Evolutionary conservation across 2,797 vertebrate species (phyloP), one percentile per base, ranked within the genome.

Genomic region (Psittacula derbiana): DNA sequence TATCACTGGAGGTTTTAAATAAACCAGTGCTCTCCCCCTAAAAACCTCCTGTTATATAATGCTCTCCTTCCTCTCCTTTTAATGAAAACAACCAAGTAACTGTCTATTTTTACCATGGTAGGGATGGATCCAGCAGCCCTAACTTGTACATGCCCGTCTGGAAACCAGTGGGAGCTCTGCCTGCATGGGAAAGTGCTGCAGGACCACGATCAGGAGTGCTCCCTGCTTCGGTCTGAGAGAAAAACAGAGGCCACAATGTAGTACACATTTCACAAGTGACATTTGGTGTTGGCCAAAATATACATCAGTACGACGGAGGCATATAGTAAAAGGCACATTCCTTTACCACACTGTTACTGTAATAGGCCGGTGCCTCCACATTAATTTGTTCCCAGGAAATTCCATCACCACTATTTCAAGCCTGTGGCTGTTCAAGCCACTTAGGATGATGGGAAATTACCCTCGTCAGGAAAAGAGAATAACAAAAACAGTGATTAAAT

Each of bases 321-420:
- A 2, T 88, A 84, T 38, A 88, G 79, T 75, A 62, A 79, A 90
- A 91, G 52, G 82, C 89, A 79, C 85, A 92, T 92, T 95, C 91
- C 67, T 93, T 76, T 79, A 75, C 69, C 36, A 81, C 79, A 62
- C 40, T 65, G 12, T 90, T 92, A 66, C 87, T 90, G 66, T 70
- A 86, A 84, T 88, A 93, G 70, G 89, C 60, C 60, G 55, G 66
- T 91, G 80, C 93, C 86, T 95, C 80, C 46, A 62, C 73, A 38
- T 94, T 93, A 90, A 91, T 86, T 92, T 95, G 82, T 96, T 93
- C 91, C 95, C 92, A 94, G 92, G 80, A 96, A 96, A 96, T 95
- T 94, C 92, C 96, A 88, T 95, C 91, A 75, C 91, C 89, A 92
- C 76, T 79, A 30, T 93, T 96, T 96, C 50, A 57, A 88, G 73